A percentile compares a stretch with the other conserved stretches of the same genome.
Conservation (phyloP, 2,888 invertebrate genomes). For the Lydus trimaculatus region DNA sequence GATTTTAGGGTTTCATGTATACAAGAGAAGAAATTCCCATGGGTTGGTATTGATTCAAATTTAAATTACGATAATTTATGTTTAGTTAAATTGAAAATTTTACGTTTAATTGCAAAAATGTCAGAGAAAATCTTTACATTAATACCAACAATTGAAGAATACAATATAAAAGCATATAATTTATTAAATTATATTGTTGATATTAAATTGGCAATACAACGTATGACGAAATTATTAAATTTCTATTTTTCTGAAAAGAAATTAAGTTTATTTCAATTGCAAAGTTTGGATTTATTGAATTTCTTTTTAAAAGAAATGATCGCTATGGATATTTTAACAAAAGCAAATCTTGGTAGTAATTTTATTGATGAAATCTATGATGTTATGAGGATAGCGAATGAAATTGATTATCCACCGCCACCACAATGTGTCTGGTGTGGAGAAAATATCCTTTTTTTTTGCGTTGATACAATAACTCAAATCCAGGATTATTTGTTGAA, state of each 20-base stretch:
- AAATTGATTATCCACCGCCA: slow-evolving; percentile 49
- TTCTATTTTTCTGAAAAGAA: slow-evolving; percentile 36
- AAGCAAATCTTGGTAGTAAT: slow-evolving; percentile 49
- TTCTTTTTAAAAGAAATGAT: slow-evolving; percentile 54
- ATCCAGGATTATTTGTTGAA: neutral
- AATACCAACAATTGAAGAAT: slow-evolving; percentile 43
- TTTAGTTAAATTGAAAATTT: slow-evolving; percentile 48
- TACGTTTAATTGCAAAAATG: slow-evolving; percentile 49
- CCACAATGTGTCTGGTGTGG: slow-evolving; percentile 52
- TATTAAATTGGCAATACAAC: slow-evolving; percentile 48
- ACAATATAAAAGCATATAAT: slow-evolving; percentile 50
- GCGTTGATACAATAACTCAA: neutral
- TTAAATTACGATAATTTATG: slow-evolving; percentile 49
- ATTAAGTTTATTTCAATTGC: slow-evolving; percentile 48
- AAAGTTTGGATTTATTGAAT: slow-evolving; percentile 51
- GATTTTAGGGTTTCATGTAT: slow-evolving; percentile 44
- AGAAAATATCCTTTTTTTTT: slow-evolving; percentile 53
- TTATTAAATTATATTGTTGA: slow-evolving; percentile 50
- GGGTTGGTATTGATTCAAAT: slow-evolving; percentile 45
- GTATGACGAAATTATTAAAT: slow-evolving; percentile 47
- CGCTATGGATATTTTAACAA: slow-evolving; percentile 46
- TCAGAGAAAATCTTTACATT: slow-evolving; percentile 50
- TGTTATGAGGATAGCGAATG: slow-evolving; percentile 48
- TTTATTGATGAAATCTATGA: slow-evolving; percentile 48
- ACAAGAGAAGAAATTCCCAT: slow-evolving; percentile 52